phyloP scores from a whole-genome alignment of 2,888 invertebrate genomes.

The Trissolcus brochymenae region DNA sequence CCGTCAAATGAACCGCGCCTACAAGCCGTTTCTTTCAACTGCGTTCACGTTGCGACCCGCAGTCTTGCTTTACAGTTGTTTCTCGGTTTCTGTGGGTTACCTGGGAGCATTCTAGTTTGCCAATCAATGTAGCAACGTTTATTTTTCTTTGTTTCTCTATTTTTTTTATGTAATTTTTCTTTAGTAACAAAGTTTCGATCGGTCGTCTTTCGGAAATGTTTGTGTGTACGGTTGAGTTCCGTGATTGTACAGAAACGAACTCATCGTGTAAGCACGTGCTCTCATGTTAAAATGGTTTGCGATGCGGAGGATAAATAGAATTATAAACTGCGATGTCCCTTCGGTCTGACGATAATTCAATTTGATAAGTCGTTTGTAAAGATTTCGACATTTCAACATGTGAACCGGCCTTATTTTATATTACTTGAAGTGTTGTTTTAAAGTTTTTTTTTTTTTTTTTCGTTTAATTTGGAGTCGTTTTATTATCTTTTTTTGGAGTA shows the following conservation, averaged over 20 bases:
- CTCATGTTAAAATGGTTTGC: neutral
- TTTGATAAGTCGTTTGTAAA: slow-evolving; percentile 38
- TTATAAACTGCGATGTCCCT: neutral
- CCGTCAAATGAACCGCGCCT: no score
- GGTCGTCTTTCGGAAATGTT: neutral
- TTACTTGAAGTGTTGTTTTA: no score
- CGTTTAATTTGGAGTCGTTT: neutral
- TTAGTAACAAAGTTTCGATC: slow-evolving; percentile 1
- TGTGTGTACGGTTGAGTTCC: no score
- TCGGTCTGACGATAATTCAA: slow-evolving; percentile 4
- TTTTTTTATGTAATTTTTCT: slow-evolving; percentile 7
- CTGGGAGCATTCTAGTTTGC: slow-evolving; percentile 33
- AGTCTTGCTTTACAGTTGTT: slow-evolving; percentile 12
- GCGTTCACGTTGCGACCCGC: neutral
- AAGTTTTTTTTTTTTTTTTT: slow-evolving; percentile 4
- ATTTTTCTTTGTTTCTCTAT: slow-evolving; percentile 1
- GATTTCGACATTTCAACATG: slow-evolving; percentile 23
- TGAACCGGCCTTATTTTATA: slow-evolving; percentile 1
- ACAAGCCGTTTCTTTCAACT: neutral
- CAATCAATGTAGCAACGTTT: slow-evolving; percentile 22
- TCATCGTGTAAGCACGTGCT: neutral
- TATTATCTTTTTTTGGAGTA: neutral
- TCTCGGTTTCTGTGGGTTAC: slow-evolving; percentile 14
- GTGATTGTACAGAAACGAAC: slow-evolving; percentile 1
- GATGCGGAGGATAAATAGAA: neutral